These are phyloP conservation scores for Orchestia grillus DNA, from an alignment of 1,140 invertebrate genomes.

Conservation along the genomic window DNA sequence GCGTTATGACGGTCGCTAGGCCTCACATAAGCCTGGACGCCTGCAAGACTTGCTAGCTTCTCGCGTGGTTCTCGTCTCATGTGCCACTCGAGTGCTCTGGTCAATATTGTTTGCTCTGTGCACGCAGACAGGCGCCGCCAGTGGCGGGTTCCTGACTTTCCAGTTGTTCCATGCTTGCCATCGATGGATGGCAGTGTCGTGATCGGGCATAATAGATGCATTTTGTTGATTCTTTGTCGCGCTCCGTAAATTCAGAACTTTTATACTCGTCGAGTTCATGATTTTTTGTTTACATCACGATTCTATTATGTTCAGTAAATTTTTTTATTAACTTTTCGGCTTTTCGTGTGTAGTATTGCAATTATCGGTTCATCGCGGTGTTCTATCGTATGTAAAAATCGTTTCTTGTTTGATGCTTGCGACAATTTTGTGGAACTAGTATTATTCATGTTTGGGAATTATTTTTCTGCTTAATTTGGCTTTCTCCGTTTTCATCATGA, in stretches of 20 bases:
- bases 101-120: conserved; percentile 35
- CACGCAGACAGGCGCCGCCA: neutral
- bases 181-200: neutral
- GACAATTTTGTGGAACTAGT: neutral
- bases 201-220: neutral
- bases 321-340: no score
- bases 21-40: neutral
- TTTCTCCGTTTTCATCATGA: neutral
- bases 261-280: neutral
- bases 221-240: neutral
- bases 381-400: neutral
- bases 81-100: neutral
- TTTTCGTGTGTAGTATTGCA: neutral
- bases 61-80: neutral
- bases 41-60: conserved; percentile 5
- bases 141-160: neutral
- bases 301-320: neutral
- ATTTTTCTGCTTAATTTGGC: neutral
- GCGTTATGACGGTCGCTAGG: conserved; percentile 31
- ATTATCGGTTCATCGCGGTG: neutral
- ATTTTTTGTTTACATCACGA: neutral
- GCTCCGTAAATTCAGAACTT: neutral
- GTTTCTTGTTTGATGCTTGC: neutral
- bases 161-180: neutral
- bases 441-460: neutral